Evolutionary conservation across 1,140 invertebrate genomes (phyloP).

Genomic region (Bombus ignitus): DNA sequence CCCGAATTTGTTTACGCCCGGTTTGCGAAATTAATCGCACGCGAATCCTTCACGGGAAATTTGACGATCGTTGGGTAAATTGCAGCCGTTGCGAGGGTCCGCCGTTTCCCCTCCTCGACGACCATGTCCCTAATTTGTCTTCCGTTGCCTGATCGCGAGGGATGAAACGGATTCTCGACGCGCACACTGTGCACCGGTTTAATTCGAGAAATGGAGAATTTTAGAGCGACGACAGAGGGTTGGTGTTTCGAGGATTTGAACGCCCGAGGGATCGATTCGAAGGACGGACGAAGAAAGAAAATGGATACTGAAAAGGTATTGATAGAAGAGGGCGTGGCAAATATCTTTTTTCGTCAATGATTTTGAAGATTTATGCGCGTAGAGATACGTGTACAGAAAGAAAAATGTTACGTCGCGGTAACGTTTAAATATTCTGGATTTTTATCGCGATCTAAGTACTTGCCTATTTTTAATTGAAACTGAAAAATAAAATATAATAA

Average conservation of each 20-base stretch:
- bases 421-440: not conserved
- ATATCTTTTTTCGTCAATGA: not conserved
- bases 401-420: not conserved
- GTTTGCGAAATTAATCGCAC: conserved; percentile 23
- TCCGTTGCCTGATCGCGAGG: not conserved
- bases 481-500: not conserved
- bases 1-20: conserved; percentile 27
- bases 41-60: not conserved
- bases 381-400: no score
- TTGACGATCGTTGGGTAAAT: conserved; percentile 21
- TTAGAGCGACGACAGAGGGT: not conserved
- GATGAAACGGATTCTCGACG: not conserved
- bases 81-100: conserved; percentile 25
- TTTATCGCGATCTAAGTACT: no score
- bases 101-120: not conserved
- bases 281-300: not conserved
- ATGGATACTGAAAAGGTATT: not conserved
- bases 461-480: not conserved
- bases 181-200: not conserved
- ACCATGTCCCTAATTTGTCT: not conserved
- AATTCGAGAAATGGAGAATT: not conserved
- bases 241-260: not conserved
- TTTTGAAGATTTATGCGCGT: not conserved
- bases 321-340: not conserved
- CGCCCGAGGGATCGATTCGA: not conserved